A percentile compares a stretch with the other conserved stretches of the same genome.
These are phyloP conservation scores for Pterostichus niger DNA, from an alignment of 2,888 invertebrate genomes.

Conservation along the genomic window DNA sequence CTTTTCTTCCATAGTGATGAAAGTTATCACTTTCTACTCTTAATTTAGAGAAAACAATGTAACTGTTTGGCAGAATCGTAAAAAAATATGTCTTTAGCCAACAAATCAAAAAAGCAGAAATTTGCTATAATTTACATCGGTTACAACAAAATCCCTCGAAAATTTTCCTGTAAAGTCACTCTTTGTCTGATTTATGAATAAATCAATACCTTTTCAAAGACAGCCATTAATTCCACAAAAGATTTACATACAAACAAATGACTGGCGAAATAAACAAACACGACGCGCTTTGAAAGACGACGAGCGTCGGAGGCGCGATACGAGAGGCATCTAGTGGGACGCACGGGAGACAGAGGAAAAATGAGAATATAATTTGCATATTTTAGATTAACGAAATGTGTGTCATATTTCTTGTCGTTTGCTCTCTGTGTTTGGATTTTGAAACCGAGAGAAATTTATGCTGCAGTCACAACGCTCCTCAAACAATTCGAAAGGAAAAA, in stretches of 20 bases:
- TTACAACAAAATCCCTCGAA: not conserved
- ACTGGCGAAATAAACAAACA: slow-evolving; percentile 45
- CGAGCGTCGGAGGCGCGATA: not conserved
- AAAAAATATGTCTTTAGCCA: not conserved
- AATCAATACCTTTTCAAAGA: slow-evolving; percentile 49
- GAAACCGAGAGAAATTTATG: slow-evolving; percentile 36
- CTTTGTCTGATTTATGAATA: slow-evolving; percentile 43
- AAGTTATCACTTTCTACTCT: too few relatives aligned
- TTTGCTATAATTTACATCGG: not conserved
- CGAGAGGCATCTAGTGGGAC: slow-evolving; percentile 29
- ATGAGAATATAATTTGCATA: slow-evolving; percentile 61
- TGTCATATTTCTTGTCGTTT: slow-evolving; percentile 56
- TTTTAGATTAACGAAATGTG: slow-evolving; percentile 62
- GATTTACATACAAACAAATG: slow-evolving; percentile 58
- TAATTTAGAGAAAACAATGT: too few relatives aligned
- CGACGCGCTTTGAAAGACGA: slow-evolving; percentile 17
- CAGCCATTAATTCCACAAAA: slow-evolving; percentile 50
- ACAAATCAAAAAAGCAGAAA: not conserved
- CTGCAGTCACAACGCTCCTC: slow-evolving; percentile 15
- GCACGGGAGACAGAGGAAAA: slow-evolving; percentile 34
- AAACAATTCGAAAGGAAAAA: slow-evolving; percentile 33
- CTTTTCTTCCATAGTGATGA: too few relatives aligned
- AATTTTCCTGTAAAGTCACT: not conserved
- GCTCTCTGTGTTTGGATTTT: slow-evolving; percentile 51
- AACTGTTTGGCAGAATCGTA: too few relatives aligned